Base-by-base conservation (phyloP, 2,888 invertebrate species). In the Cordilura impudica region DNA sequence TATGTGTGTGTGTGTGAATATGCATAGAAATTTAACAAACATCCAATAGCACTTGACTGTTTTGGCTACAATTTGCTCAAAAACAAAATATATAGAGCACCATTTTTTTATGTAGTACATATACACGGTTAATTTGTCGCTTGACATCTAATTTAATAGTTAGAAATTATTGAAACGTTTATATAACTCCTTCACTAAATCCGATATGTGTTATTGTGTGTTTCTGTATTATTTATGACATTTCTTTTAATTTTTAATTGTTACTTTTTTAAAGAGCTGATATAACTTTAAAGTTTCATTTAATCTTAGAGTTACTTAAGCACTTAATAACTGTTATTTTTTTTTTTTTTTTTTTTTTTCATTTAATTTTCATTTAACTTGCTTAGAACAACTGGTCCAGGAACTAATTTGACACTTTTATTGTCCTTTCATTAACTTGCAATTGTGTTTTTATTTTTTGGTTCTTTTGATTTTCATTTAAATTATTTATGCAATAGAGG, bases 371-470 rank as follows among this genome's bases (percentile, higher is more conserved):
- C 3, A 39, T 39, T 39, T 12, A 39, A n/a, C 35, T 39, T 39
- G 35, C 4, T 39, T 39, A n/a, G n/a, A 31, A 31, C 2, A 39
- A 5, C n/a, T 39, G 12, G 26, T 26, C 29, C 43, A 45, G 23
- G 26, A 61, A 23, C 4, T n/a, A 39, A n/a, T 58, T 63, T 5
- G 0, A 72, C 75, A 63, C 69, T 69, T 65, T 53, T 43, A 39
- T 43, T 66, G 60, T 74, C 74, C 74, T 76, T 76, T 60, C n/a
- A n/a, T 43, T 43, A 2, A 47, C n/a, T 39, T 47, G 18, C n/a
- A 5, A 51, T 51, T 14, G 7, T 67, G 16, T 43, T 18, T 35
- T n/a, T 26, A 7, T 49, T 60, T 23, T 16, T 65, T 39, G 29
- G 61, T 61, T 26, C 61, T 51, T 58, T 51, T 53, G 12, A 26